These are phyloP conservation scores for Odontomachus brunneus DNA, from an alignment of 1,140 invertebrate species.

Conservation along the genomic window DNA sequence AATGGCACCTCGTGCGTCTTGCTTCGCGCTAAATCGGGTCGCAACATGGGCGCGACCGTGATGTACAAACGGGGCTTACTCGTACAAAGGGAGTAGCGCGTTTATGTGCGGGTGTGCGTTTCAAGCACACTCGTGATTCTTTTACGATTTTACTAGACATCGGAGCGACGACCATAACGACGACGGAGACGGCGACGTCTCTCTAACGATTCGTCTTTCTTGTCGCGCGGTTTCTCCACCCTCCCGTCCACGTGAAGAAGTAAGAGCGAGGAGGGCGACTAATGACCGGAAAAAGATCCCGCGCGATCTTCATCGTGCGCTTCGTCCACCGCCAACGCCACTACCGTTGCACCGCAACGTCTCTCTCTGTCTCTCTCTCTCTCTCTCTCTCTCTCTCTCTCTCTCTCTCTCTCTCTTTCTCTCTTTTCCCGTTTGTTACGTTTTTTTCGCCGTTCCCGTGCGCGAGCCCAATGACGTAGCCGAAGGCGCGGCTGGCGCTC, in stretches of 20 bases:
- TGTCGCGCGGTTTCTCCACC: background rate
- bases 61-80: conserved; percentile 6
- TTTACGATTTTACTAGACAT: conserved; percentile 19
- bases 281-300: conserved; percentile 71
- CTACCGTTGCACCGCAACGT: too few species aligned
- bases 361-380: too few species aligned
- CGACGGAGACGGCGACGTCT: conserved; percentile 13
- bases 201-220: conserved; percentile 64
- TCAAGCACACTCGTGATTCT: conserved; percentile 23
- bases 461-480: background rate
- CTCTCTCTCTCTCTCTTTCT: too few species aligned
- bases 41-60: conserved; percentile 5
- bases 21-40: conserved; percentile 48
- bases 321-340: background rate
- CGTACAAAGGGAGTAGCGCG: background rate
- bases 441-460: conserved; percentile 12
- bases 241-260: background rate
- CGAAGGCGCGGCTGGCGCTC: background rate
- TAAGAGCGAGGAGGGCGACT: conserved; percentile 34
- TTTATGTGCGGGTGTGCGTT: conserved; percentile 11
- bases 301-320: conserved; percentile 33
- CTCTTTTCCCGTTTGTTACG: conserved; percentile 24
- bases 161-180: conserved; percentile 4
- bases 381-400: too few species aligned
- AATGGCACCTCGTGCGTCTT: conserved; percentile 6